These are phyloP conservation scores for Andricus curvator DNA, from an alignment of 2,888 invertebrate species.

Conservation along the genomic window DNA sequence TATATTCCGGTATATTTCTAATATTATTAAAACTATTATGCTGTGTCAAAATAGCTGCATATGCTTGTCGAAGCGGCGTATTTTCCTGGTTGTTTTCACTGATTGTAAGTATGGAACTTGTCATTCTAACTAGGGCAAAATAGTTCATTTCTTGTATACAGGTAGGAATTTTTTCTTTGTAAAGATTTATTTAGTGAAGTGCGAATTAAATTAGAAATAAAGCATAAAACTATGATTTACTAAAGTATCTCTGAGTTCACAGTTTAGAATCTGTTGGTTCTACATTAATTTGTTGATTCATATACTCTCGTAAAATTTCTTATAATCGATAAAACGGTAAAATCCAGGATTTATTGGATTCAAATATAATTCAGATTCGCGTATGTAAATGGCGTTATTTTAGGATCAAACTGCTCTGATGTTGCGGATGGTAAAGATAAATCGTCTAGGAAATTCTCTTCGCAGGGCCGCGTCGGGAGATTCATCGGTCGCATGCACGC, in stretches of 20 bases:
- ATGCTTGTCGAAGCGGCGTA: too few relatives aligned
- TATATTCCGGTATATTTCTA: too few relatives aligned
- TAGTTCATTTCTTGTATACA: too few relatives aligned
- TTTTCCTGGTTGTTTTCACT: too few relatives aligned
- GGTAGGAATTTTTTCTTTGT: neutral
- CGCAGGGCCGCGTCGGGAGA: slow-evolving; percentile 6
- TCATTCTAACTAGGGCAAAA: too few relatives aligned
- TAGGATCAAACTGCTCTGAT: slow-evolving; percentile 36
- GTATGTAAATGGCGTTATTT: slow-evolving; percentile 34
- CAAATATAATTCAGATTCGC: slow-evolving; percentile 33
- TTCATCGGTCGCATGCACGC: slow-evolving; percentile 64
- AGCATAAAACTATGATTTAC: neutral
- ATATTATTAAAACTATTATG: too few relatives aligned
- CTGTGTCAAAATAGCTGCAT: too few relatives aligned
- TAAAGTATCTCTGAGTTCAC: neutral
- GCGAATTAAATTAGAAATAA: neutral
- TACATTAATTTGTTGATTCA: slow-evolving; percentile 14
- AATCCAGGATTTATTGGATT: slow-evolving; percentile 25
- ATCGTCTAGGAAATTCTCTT: slow-evolving; percentile 43
- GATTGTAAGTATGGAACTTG: too few relatives aligned
- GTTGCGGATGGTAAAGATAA: slow-evolving; percentile 47
- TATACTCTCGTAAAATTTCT: neutral
- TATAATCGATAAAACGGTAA: slow-evolving; percentile 1
- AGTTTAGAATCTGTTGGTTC: neutral
- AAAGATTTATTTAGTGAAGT: neutral